Base-by-base conservation (phyloP, 2,113 vertebrate species). In the Tympanuchus pallidicinctus region DNA sequence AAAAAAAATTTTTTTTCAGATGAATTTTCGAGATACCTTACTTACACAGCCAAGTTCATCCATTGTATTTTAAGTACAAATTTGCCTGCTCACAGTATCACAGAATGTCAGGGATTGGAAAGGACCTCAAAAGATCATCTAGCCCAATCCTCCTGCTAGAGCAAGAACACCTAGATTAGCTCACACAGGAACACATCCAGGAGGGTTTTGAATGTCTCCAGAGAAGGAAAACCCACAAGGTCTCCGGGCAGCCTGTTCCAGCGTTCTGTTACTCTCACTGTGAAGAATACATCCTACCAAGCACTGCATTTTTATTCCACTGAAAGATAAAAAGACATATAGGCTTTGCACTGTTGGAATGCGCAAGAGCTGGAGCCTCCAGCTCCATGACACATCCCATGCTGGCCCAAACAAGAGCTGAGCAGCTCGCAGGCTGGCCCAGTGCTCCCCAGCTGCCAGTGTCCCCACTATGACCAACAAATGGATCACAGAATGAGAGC, bases 241-340 rank as follows among this genome's bases (percentile, higher is more conserved):
- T 25, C 48, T 25, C 12, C 25, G 24, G 48, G 48, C 48, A 25
- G 48, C 48, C 48, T 50, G 24, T 50, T 25, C 48, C 22, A 50
- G 48, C 11, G 48, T 50, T 50, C 48, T 50, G 12, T 50, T 50
- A 13, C 48, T 24, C 48, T 50, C 48, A 50, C 22, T 20, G 48
- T 50, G 24, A 50, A 50, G 69, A 89, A 64, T n/a, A 65, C 47
- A 11, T 77, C 85, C 82, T 94, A 85, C 92, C 95, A 92, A 95
- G 66, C 0, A 0, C 24, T 0, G 0, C 69, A 77, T 86, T 96
- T 93, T 84, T 83, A 90, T 75, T 94, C 76, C 45, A 59, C 76
- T 75, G 80, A 75, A 92, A 94, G 86, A 94, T 90, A 91, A 94
- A 95, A 96, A 91, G 93, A 92, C 89, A 66, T 43, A 42, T 22